Evolutionary conservation across 2,113 vertebrate species (phyloP).

Genomic region (Pachycephala philippinensis): DNA sequence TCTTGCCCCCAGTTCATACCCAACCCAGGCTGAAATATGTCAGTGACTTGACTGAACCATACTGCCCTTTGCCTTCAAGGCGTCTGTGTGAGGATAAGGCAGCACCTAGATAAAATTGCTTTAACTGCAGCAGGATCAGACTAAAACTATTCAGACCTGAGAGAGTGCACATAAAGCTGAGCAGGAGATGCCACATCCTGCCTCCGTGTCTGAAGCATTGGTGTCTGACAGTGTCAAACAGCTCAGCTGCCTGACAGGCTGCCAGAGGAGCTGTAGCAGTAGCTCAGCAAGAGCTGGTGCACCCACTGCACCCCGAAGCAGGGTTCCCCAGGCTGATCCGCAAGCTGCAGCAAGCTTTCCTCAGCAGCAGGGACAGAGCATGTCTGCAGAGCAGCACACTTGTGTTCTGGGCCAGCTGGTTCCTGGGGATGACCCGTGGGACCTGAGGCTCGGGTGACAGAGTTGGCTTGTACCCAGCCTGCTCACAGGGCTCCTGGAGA

Average conservation of each 20-base stretch:
- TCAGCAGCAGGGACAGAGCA: background rate
- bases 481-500: accelerated
- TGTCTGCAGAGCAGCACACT: no score
- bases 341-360: background rate
- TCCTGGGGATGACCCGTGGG: background rate
- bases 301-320: accelerated
- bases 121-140: accelerated
- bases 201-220: background rate
- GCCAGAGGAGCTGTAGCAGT: background rate
- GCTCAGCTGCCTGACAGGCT: background rate
- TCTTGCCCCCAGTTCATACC: background rate
- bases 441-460: background rate
- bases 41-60: background rate
- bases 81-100: background rate
- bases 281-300: background rate
- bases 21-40: background rate
- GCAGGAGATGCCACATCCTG: background rate
- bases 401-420: background rate
- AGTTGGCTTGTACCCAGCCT: background rate
- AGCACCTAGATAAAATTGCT: background rate
- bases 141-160: background rate
- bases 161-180: background rate
- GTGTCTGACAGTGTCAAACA: background rate
- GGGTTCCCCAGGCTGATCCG: background rate
- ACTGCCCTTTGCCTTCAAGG: background rate